Base-by-base conservation (phyloP, 1,140 invertebrate species). In the Capitella teleta region DNA sequence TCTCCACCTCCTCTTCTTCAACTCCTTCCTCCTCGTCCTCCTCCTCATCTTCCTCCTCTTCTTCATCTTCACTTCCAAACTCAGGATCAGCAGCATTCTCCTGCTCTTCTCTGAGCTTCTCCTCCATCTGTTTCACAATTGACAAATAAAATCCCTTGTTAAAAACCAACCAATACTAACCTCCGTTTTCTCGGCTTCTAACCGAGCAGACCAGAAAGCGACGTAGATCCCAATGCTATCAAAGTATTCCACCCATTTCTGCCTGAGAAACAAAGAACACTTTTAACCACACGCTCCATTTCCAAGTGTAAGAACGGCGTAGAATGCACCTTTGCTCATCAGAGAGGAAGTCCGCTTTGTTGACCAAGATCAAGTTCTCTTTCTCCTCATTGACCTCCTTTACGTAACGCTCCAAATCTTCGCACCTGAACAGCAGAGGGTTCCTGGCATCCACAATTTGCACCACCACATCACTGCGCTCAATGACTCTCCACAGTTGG, bases 401-500 rank as follows among this genome's bases (percentile, higher is more conserved):
- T 0, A 95, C 89, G 76, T 98, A 98, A 10, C 73, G 76, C 61
- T 95, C 92, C n/a, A 99, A 74, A 74, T 99, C 96, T 61, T 83
- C 78, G 74, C 86, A 97, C 14, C 86, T 81, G 59, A 97, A 99
- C 0, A 99, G 71, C 26, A 97, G 67, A 2, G 95, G 95, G 78
- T 98, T 97, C 58, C 96, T 77, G 1, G 89, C 92, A 78, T 99
- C 96, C 0, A 98, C 82, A 59, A 98, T 91, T 67, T 98, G 90
- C 10, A 98, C 81, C 25, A 98, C 74, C 37, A 98, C 78, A 75
- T 99, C 90, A 64, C 90, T 93, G 16, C 2, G 82, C 68, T 99
- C 96, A 16, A 98, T 79, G 1, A 98, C 95, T 58, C 95, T 79
- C 96, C 96, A 99, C 5, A 99, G 69, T 70, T 99, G 95, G 36